A percentile compares a stretch with the other conserved stretches of the same genome.
These are phyloP conservation scores for Bufo bufo DNA, from an alignment of 2,113 vertebrate genomes.

Conservation along the genomic window DNA sequence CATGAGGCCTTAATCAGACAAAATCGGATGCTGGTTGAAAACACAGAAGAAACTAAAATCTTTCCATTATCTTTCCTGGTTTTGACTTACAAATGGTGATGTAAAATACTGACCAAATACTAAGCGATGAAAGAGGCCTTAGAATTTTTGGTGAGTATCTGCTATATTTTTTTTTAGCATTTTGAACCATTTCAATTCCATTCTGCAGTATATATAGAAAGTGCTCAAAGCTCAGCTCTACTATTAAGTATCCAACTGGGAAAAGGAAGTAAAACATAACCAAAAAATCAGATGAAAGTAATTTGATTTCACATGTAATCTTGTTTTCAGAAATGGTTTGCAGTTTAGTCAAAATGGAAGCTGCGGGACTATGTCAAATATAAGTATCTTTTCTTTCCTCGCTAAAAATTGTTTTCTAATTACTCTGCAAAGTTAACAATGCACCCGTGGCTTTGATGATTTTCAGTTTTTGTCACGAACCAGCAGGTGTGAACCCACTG, in stretches of 20 bases:
- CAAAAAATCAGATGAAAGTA: not conserved
- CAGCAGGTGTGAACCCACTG: too few relatives aligned
- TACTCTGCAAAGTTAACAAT: not conserved
- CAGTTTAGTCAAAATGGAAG: not conserved
- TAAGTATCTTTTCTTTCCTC: not conserved
- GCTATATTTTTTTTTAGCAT: too few relatives aligned
- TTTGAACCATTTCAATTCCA: too few relatives aligned
- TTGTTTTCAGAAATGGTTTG: not conserved
- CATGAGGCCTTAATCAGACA: too few relatives aligned
- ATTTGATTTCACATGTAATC: not conserved
- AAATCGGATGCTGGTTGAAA: too few relatives aligned
- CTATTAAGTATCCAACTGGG: too few relatives aligned
- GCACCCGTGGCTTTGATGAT: not conserved
- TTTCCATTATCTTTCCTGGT: too few relatives aligned
- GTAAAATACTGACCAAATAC: too few relatives aligned
- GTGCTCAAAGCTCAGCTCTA: not conserved
- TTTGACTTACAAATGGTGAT: too few relatives aligned
- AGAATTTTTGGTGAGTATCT: too few relatives aligned
- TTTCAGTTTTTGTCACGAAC: not conserved
- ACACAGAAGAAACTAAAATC: too few relatives aligned
- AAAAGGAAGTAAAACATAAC: not conserved
- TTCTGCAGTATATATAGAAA: not conserved
- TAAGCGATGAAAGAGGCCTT: too few relatives aligned
- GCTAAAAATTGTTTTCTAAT: slow-evolving; percentile 5
- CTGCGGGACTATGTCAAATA: not conserved